Evolutionary conservation across 92 coral and sea anemone genomes (phyloP), one percentile per base, ranked within the genome.

Genomic region (Micromussa lordhowensis): DNA sequence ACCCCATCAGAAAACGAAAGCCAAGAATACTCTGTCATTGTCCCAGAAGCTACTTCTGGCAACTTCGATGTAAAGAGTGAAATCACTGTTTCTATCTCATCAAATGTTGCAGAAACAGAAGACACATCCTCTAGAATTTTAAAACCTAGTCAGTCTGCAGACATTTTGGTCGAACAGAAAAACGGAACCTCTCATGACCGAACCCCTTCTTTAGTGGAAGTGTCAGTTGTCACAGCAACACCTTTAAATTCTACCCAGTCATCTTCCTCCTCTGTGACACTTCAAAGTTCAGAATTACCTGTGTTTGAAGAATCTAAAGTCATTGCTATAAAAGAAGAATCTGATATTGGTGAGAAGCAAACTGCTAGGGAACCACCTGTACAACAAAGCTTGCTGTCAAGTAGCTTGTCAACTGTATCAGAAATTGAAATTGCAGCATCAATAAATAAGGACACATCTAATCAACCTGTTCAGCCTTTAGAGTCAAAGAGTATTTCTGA

Each of bases 181-280:
- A 40, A 78, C 48, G 86, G 34, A 17, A 38, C 68, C 3, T 32
- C 86, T 34, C 85, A 76, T 36, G 83, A 78, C 66, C 68, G 61
- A 35, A 81, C 93, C 16, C 92, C 89, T 18, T 61, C 78, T 29
- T 32, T 83, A 58, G 64, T 24, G 18, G 79, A 75, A 21, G 30
- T 80, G 64, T 86, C 89, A 77, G 54, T 63, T 77, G 89, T 77
- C 18, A 77, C 89, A 11, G 66, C 74, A 66, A 10, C 35, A 31
- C 89, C 89, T 16, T 77, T 63, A 31, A 86, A 77, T 63, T 44
- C 89, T 69, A 66, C 77, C 4, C 89, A 38, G 24, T 34, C 83
- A 48, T 79, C 83, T 19, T 68, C 77, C 24, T 31, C 74, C 9
- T 36, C 88, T 55, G 58, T 10, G 81, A n/a, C 69, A 59, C 72